Evolutionary conservation across 2,888 invertebrate genomes (phyloP).

Genomic region (Caenorhabditis sp.): DNA sequence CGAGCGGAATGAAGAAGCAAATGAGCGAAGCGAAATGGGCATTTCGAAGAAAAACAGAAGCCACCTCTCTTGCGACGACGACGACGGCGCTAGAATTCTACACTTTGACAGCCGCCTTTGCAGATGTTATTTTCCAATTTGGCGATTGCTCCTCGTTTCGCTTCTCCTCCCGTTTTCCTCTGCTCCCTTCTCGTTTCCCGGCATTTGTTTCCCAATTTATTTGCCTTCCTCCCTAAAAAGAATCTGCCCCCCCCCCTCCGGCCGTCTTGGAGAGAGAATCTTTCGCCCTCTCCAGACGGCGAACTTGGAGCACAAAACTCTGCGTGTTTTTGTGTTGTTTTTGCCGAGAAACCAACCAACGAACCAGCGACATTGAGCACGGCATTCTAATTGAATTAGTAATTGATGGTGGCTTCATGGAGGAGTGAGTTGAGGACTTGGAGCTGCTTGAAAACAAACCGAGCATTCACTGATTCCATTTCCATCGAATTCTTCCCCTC

Average conservation of each 20-base stretch:
- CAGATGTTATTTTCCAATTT: conserved; percentile 39
- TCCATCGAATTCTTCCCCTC: background rate
- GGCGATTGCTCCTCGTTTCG: conserved; percentile 29
- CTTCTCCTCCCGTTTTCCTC: too few relatives aligned
- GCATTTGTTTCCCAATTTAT: conserved; percentile 32
- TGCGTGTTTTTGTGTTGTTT: background rate
- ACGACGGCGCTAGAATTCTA: conserved; percentile 15
- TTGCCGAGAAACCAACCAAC: background rate
- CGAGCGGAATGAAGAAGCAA: background rate
- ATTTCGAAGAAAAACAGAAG: conserved; percentile 22
- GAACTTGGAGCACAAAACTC: background rate
- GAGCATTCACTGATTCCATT: background rate
- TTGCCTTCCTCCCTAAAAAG: conserved; percentile 11
- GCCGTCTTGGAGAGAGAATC: too few relatives aligned
- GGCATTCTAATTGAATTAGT: conserved; percentile 6
- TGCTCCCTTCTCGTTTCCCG: conserved; percentile 26
- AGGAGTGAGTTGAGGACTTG: background rate
- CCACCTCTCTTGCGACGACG: background rate
- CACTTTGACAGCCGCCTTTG: conserved; percentile 16
- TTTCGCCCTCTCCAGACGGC: too few relatives aligned
- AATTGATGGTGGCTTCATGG: background rate
- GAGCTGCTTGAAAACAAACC: conserved; percentile 1
- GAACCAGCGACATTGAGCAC: background rate
- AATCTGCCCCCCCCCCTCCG: background rate
- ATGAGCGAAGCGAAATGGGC: conserved; percentile 2